phyloP scores from a whole-genome alignment of 2,113 vertebrate species.

The Orthonyx spaldingii region DNA sequence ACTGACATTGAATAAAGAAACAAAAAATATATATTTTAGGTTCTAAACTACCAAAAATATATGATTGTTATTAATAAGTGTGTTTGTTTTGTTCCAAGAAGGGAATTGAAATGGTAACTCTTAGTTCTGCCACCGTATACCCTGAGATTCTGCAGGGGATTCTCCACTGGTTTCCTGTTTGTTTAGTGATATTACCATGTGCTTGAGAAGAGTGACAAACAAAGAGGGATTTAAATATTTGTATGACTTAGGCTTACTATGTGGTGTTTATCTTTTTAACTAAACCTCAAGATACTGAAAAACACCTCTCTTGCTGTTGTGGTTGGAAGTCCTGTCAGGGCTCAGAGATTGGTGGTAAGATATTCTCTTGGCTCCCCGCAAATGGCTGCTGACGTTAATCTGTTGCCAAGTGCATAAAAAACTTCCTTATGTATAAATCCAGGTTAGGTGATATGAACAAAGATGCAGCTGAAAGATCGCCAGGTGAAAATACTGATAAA shows the following conservation, averaged over 20 bases:
- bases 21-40: not conserved
- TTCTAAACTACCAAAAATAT: not conserved
- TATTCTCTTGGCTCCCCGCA: not conserved
- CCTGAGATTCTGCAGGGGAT: constrained; percentile 32
- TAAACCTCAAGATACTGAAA: not conserved
- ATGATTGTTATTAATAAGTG: not conserved
- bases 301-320: not conserved
- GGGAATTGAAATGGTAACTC: constrained; percentile 1
- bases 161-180: constrained; percentile 67
- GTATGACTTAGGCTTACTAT: constrained; percentile 34
- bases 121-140: not conserved
- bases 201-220: constrained; percentile 42
- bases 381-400: not conserved
- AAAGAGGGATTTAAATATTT: constrained; percentile 50
- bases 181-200: constrained; percentile 52
- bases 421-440: not conserved
- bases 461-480: not conserved
- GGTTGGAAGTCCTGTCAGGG: not conserved
- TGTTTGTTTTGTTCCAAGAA: not conserved
- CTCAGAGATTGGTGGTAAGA: not conserved
- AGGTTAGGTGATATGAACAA: not conserved
- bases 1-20: not conserved
- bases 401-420: not conserved
- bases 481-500: not conserved
- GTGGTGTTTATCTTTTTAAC: constrained; percentile 34